These are phyloP conservation scores for Tipula confusa DNA, from an alignment of 2,888 invertebrate species.

Conservation along the genomic window DNA sequence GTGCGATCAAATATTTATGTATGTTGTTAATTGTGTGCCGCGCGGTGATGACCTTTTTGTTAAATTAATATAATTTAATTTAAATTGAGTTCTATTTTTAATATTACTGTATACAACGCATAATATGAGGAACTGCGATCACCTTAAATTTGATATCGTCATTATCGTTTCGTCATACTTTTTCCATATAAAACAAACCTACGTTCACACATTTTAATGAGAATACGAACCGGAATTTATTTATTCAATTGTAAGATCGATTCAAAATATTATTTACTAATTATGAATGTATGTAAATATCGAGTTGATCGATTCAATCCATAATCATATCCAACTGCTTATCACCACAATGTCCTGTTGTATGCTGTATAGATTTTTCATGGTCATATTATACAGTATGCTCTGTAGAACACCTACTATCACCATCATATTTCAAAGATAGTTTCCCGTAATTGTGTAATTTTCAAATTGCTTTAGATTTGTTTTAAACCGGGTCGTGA, in stretches of 20 bases:
- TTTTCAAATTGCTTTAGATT: too few relatives aligned
- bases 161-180: not conserved
- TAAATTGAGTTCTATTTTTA: not conserved
- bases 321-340: not conserved
- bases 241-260: not conserved
- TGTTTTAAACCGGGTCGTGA: too few relatives aligned
- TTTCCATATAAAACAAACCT: not conserved
- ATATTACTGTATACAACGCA: too few relatives aligned
- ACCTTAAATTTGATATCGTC: not conserved
- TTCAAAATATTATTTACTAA: not conserved
- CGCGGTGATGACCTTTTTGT: not conserved
- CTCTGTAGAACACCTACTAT: too few relatives aligned
- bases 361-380: not conserved
- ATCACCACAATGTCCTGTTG: not conserved
- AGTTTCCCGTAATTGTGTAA: too few relatives aligned
- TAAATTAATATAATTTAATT: not conserved
- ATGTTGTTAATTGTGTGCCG: not conserved
- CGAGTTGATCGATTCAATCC: not conserved
- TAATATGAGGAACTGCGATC: not conserved
- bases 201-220: not conserved
- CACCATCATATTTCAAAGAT: too few relatives aligned
- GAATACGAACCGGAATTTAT: not conserved
- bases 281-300: not conserved
- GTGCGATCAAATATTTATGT: not conserved
- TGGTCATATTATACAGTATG: too few relatives aligned